Evolutionary conservation across 30 jellyfish, hydroid and myxozoan species (phyloP).

Genomic region (Sanderia malayensis): DNA sequence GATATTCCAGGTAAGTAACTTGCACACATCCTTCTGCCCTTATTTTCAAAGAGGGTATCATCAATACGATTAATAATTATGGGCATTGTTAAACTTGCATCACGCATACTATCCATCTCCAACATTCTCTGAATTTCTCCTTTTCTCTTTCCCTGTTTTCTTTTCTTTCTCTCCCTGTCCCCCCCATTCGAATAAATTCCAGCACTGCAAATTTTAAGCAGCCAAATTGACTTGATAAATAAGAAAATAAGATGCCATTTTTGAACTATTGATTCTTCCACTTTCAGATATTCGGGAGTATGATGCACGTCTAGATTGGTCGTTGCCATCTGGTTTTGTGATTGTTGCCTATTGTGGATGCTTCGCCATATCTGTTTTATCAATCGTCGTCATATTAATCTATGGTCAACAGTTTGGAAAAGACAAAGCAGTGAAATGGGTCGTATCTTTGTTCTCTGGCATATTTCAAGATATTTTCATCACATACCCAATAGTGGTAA

Average conservation of each 20-base stretch:
- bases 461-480: slow-evolving; percentile 76
- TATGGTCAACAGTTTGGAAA: slow-evolving; percentile 93
- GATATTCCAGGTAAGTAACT: slow-evolving; percentile 34
- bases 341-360: slow-evolving; percentile 65
- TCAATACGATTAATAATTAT: too few species aligned
- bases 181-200: too few species aligned
- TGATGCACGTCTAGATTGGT: slow-evolving; percentile 70
- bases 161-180: too few species aligned
- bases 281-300: slow-evolving; percentile 67
- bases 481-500: slow-evolving; percentile 83
- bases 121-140: too few species aligned
- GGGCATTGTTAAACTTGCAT: too few species aligned
- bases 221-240: too few species aligned
- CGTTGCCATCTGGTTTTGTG: slow-evolving; percentile 81
- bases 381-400: slow-evolving; percentile 65
- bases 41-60: too few species aligned
- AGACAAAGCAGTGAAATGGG: slow-evolving; percentile 82
- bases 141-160: too few species aligned
- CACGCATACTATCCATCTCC: too few species aligned
- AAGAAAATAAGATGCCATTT: too few species aligned
- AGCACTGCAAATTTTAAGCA: too few species aligned
- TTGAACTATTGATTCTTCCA: not conserved
- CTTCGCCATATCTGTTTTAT: slow-evolving; percentile 45
- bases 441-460: slow-evolving; percentile 64
- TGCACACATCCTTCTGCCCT: too few species aligned